Evolutionary conservation across 2,113 vertebrate species (phyloP), one percentile per base, ranked within the genome.

Genomic region (Cheirogaleus medius): DNA sequence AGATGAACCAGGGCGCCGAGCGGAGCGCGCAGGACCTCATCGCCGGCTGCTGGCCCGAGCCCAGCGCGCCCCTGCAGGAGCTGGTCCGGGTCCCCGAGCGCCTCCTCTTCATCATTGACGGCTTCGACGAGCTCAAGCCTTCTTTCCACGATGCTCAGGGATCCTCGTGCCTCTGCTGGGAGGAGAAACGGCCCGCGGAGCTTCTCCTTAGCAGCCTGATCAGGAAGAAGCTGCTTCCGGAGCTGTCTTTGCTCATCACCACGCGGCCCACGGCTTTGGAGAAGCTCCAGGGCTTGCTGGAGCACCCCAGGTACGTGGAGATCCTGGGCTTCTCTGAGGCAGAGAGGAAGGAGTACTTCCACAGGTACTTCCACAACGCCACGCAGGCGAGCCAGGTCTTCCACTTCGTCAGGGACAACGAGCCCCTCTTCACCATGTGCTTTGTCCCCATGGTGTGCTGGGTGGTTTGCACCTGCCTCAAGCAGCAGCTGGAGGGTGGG

Each of bases 61-160:
- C 84, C 15, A 27, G 81, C 4, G 54, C 80, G 0, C 93, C 82
- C 1, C 25, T 87, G 0, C 63, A 3, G 1, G 96, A 97, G 49
- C 86, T 98, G 0, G 17, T 98, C 17, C 52, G 9, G 0, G 27
- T 34, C 0, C 96, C 97, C 0, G 87, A 97, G 49, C 95, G 87
- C 18, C 49, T 98, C 21, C 98, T 98, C 0, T 60, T 99, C 90
- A 91, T 99, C 49, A 47, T 98, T 0, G 98, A 98, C 1, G 97
- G 98, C 89, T 98, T 98, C 23, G 94, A 98, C 4, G 96, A 98
- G 39, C 97, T 98, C 39, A 63, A 47, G 6, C 20, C 95, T 0
- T 97, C 97, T 34, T 95, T 96, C 90, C 96, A 97, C 27, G 21
- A 69, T 1, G 42, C 76, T 1, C 89, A 32, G 63, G 80, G 69